These are phyloP conservation scores for Lycocorax pyrrhopterus DNA, from an alignment of 2,113 vertebrate species.

Conservation along the genomic window DNA sequence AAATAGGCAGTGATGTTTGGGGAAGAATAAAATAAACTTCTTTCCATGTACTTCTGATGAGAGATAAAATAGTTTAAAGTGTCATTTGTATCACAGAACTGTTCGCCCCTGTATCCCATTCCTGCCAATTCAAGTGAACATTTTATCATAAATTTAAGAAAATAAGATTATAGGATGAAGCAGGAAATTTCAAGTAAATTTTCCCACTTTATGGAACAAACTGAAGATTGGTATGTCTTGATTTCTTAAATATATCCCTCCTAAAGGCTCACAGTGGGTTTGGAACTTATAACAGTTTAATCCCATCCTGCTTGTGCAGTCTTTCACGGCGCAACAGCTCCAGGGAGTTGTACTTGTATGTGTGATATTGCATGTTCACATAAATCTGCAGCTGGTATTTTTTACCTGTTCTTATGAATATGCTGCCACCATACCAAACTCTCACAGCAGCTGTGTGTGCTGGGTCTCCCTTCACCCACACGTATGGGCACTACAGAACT, in stretches of 20 bases:
- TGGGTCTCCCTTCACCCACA: not conserved
- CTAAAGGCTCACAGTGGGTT: not conserved
- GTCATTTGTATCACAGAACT: not conserved
- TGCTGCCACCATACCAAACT: not conserved
- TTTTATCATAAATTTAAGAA: not conserved
- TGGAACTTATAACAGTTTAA: not conserved
- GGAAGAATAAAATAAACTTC: not conserved
- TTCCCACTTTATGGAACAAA: not conserved
- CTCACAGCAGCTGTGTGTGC: not conserved
- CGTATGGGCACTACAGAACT: fast-evolving
- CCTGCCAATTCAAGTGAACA: not conserved
- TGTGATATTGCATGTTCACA: not conserved
- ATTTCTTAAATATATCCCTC: not conserved
- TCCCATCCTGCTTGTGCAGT: not conserved
- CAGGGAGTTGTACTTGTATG: not conserved
- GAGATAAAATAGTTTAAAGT: not conserved
- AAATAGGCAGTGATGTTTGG: not conserved
- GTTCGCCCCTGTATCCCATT: not conserved
- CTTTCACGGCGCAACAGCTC: not conserved
- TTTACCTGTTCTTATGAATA: not conserved
- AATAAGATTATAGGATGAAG: not conserved
- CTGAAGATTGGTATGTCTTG: not conserved
- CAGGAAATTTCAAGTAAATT: not conserved
- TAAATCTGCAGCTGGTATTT: not conserved
- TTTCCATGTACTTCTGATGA: not conserved